phyloP scores from a whole-genome alignment of 1,140 invertebrate species.

The Stratiolaelaps scimitus region DNA sequence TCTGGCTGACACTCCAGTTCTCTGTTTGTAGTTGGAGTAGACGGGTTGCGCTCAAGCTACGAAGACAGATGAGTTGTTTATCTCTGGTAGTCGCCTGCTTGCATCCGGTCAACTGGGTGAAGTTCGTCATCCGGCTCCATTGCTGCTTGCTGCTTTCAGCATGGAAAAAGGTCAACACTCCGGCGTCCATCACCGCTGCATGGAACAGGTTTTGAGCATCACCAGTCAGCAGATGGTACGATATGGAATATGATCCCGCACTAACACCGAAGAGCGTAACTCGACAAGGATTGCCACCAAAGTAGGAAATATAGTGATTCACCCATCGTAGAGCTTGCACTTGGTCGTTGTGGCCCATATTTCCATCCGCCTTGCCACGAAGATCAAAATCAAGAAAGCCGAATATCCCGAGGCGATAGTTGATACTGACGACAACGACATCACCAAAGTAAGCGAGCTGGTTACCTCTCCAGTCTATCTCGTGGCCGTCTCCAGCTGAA shows the following conservation, averaged over 20 bases:
- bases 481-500: slow-evolving; percentile 50
- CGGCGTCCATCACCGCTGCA: slow-evolving; percentile 9
- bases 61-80: neutral
- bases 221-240: neutral
- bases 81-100: neutral
- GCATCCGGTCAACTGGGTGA: too few relatives aligned
- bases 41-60: neutral
- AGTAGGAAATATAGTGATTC: slow-evolving; percentile 59
- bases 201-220: neutral
- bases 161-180: neutral
- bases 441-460: neutral
- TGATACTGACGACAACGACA: slow-evolving; percentile 66
- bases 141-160: neutral
- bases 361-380: slow-evolving; percentile 47
- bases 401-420: slow-evolving; percentile 55
- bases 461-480: slow-evolving; percentile 46
- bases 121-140: neutral
- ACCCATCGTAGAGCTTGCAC: slow-evolving; percentile 61
- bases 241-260: slow-evolving; percentile 41
- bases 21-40: neutral
- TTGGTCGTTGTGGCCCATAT: slow-evolving; percentile 59
- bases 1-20: neutral
- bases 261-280: slow-evolving; percentile 45
- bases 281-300: slow-evolving; percentile 59
- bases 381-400: slow-evolving; percentile 59